Evolutionary conservation across 1,140 invertebrate genomes (phyloP).

Genomic region (Drosophila trapezifrons): DNA sequence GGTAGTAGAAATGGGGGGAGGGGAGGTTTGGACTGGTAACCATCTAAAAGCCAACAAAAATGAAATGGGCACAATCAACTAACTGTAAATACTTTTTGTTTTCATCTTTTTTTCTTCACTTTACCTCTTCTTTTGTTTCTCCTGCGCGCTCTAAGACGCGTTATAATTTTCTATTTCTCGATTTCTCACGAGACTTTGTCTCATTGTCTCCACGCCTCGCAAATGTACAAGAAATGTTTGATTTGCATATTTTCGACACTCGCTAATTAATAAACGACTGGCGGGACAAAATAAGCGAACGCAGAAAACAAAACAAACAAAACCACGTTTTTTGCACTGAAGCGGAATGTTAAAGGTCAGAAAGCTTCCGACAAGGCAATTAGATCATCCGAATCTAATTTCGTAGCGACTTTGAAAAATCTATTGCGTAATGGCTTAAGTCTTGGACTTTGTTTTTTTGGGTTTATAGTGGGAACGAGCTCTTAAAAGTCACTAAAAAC

Average conservation of each 20-base stretch:
- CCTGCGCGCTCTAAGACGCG: slow-evolving; percentile 31
- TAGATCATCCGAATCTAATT: slow-evolving; percentile 49
- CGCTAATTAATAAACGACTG: slow-evolving; percentile 75
- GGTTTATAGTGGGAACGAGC: slow-evolving; percentile 1
- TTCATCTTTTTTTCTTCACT: slow-evolving; percentile 33
- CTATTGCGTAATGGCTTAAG: slow-evolving; percentile 34
- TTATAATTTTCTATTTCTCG: slow-evolving; percentile 74
- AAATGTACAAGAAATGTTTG: slow-evolving; percentile 37
- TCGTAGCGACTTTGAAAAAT: slow-evolving; percentile 19
- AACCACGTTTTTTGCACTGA: slow-evolving; percentile 14
- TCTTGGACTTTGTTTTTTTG: background rate
- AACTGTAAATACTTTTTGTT: slow-evolving; percentile 78
- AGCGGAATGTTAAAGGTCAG: slow-evolving; percentile 47
- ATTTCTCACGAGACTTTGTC: slow-evolving; percentile 58
- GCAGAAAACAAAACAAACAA: slow-evolving; percentile 10
- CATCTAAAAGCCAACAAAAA: slow-evolving; percentile 74
- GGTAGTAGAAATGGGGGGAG: slow-evolving; percentile 38
- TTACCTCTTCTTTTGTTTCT: slow-evolving; percentile 45
- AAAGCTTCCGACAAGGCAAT: slow-evolving; percentile 47
- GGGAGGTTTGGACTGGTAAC: slow-evolving; percentile 57
- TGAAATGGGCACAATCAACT: slow-evolving; percentile 81
- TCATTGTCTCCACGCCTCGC: slow-evolving; percentile 30
- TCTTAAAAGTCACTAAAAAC: background rate
- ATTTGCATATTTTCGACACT: slow-evolving; percentile 81
- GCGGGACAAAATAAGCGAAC: slow-evolving; percentile 30